Conservation (phyloP, 2,888 invertebrate genomes). For the Mongoloraphidia duomilia region DNA sequence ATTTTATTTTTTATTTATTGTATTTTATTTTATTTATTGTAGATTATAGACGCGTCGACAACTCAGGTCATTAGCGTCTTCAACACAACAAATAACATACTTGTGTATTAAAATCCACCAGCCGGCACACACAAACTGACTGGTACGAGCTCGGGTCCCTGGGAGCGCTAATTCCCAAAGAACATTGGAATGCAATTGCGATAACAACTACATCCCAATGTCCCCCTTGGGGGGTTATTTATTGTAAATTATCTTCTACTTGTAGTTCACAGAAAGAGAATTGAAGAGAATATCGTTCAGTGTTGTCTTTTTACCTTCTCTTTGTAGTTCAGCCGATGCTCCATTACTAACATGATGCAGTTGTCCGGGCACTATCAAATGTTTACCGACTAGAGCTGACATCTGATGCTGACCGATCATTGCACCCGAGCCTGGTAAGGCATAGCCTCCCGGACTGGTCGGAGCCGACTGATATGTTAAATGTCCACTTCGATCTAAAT, state of each 20-base stretch:
- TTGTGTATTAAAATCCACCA: too few relatives aligned
- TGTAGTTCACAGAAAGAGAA: slow-evolving; percentile 27
- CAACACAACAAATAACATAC: too few relatives aligned
- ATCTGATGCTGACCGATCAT: slow-evolving; percentile 34
- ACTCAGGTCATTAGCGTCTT: too few relatives aligned
- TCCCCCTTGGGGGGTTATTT: too few relatives aligned
- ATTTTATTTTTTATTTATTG: too few relatives aligned
- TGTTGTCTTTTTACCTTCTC: slow-evolving; percentile 18
- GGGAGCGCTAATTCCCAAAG: too few relatives aligned
- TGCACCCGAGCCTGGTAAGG: slow-evolving; percentile 30
- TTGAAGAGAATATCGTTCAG: slow-evolving; percentile 8
- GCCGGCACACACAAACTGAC: too few relatives aligned
- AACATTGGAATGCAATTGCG: too few relatives aligned
- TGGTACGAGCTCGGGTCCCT: too few relatives aligned
- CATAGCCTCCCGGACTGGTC: slow-evolving; percentile 47
- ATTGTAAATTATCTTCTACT: slow-evolving; percentile 23
- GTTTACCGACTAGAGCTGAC: slow-evolving; percentile 32
- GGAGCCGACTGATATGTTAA: slow-evolving; percentile 33
- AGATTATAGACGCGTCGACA: too few relatives aligned
- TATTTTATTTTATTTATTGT: too few relatives aligned
- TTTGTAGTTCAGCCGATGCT: slow-evolving; percentile 40
- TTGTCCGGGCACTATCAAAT: slow-evolving; percentile 39
- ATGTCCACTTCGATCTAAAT: slow-evolving; percentile 5
- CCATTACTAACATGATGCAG: slow-evolving; percentile 43
- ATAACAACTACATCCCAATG: too few relatives aligned